These are phyloP conservation scores for Carpatolechia fugitivella DNA, from an alignment of 2,888 invertebrate species.

Conservation along the genomic window DNA sequence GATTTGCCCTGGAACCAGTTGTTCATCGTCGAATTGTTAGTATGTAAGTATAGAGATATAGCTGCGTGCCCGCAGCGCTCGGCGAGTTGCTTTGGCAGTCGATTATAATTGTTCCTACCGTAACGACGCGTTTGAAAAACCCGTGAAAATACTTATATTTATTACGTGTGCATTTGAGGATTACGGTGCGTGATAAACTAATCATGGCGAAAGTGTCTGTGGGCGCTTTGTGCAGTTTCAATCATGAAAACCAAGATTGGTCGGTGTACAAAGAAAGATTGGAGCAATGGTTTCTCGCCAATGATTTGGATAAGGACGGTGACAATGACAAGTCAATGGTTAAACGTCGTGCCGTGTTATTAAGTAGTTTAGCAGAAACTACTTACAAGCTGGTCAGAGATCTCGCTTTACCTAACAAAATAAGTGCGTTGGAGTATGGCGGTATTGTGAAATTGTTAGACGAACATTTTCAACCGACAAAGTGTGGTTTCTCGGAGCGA, in stretches of 20 bases:
- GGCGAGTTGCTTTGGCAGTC: no score
- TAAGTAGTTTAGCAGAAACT: slow-evolving; percentile 2
- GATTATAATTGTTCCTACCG: no score
- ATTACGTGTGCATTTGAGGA: neutral
- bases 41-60: no score
- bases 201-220: neutral
- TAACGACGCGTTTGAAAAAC: no score
- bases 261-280: neutral
- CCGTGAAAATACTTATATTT: no score
- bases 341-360: slow-evolving; percentile 2
- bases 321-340: neutral
- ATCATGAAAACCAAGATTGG: slow-evolving; percentile 5
- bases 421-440: neutral
- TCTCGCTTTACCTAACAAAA: slow-evolving; percentile 2
- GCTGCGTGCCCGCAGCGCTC: no score
- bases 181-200: neutral
- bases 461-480: neutral
- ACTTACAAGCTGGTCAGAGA: slow-evolving; percentile 2
- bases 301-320: slow-evolving; percentile 1
- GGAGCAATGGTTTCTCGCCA: slow-evolving; percentile 7
- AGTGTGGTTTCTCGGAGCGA: no score
- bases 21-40: no score
- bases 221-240: slow-evolving; percentile 1
- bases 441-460: neutral
- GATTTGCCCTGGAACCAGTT: no score